phyloP scores from a whole-genome alignment of 2,888 invertebrate species.

The Orthosia incerta region DNA sequence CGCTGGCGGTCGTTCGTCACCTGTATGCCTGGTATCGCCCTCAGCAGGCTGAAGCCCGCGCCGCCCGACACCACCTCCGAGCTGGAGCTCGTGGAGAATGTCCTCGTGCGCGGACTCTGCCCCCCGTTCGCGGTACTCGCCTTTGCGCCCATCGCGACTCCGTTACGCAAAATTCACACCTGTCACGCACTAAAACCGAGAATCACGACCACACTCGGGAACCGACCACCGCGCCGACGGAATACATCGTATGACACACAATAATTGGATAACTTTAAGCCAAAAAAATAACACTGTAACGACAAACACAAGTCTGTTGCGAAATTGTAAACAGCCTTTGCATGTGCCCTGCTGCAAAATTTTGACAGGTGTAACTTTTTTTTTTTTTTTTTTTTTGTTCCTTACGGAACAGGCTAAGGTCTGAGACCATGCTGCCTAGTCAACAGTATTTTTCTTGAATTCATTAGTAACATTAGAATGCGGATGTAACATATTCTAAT shows the following conservation, averaged over 20 bases:
- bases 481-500: too few species aligned
- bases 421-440: too few species aligned
- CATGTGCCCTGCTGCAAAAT: slow-evolving; percentile 89
- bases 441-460: too few species aligned
- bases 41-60: slow-evolving; percentile 93
- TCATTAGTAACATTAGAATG: too few species aligned
- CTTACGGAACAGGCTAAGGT: too few species aligned
- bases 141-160: slow-evolving; percentile 95
- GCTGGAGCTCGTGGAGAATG: slow-evolving; percentile 94
- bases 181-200: slow-evolving; percentile 79
- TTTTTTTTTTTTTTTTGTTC: too few species aligned
- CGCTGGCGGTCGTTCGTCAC: slow-evolving; percentile 95
- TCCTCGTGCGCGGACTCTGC: slow-evolving; percentile 94
- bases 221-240: slow-evolving; percentile 85
- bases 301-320: slow-evolving; percentile 83
- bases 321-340: slow-evolving; percentile 89
- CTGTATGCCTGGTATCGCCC: slow-evolving; percentile 94
- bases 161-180: slow-evolving; percentile 88
- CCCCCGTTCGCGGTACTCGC: slow-evolving; percentile 95
- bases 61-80: slow-evolving; percentile 92
- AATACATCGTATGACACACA: slow-evolving; percentile 88
- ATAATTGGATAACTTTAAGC: slow-evolving; percentile 68
- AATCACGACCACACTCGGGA: slow-evolving; percentile 87
- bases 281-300: slow-evolving; percentile 77
- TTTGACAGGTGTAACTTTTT: slow-evolving; percentile 84